Percentiles rank a stretch among this genome's conserved stretches.
These are phyloP conservation scores for Baronia brevicornis DNA, from an alignment of 2,888 invertebrate species.

Conservation along the genomic window DNA sequence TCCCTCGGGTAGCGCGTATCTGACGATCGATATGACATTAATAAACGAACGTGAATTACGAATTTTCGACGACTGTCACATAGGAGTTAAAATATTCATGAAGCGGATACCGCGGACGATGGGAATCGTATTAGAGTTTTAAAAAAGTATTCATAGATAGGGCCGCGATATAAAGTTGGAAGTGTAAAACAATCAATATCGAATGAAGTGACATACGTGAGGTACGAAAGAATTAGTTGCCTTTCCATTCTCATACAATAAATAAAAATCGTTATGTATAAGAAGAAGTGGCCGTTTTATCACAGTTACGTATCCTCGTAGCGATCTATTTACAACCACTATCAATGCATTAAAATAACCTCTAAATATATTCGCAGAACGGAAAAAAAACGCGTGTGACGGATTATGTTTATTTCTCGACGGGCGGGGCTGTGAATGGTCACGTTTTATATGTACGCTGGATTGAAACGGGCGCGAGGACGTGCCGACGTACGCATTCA, in stretches of 20 bases:
- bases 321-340: constrained; percentile 20
- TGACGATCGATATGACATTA: constrained; percentile 56
- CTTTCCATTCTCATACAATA: constrained; percentile 24
- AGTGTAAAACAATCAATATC: constrained; percentile 45
- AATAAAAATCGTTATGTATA: constrained; percentile 51
- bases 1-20: constrained; percentile 36
- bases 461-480: constrained; percentile 48
- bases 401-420: constrained; percentile 48
- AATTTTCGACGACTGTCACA: constrained; percentile 54
- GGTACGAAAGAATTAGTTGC: constrained; percentile 28
- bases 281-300: too few species aligned
- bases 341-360: too few species aligned
- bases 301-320: constrained; percentile 37
- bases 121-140: constrained; percentile 49
- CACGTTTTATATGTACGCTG: constrained; percentile 56
- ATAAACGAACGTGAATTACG: constrained; percentile 54
- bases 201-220: constrained; percentile 21
- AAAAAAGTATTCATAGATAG: constrained; percentile 44
- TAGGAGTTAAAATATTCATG: constrained; percentile 65
- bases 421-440: constrained; percentile 46
- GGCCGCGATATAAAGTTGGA: constrained; percentile 27
- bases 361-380: constrained; percentile 29
- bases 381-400: constrained; percentile 33
- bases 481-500: constrained; percentile 50
- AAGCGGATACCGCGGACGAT: constrained; percentile 47